These are phyloP conservation scores for Oxytorus armatus DNA, from an alignment of 2,888 invertebrate species.

Conservation along the genomic window DNA sequence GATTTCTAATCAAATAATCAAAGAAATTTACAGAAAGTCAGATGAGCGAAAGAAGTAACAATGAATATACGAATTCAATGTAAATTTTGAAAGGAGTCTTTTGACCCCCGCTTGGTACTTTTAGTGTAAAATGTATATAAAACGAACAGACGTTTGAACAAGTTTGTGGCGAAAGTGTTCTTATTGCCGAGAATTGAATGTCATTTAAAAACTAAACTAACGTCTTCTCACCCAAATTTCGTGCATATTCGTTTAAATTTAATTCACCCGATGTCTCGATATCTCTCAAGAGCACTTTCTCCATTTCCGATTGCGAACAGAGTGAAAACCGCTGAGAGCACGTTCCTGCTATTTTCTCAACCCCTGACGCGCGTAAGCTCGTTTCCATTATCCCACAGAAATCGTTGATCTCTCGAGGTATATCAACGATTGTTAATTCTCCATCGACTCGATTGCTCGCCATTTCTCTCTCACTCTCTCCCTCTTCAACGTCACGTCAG, in stretches of 20 bases:
- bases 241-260: conserved; percentile 8
- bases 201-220: no score
- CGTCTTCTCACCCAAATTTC: not conserved
- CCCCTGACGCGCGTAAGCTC: conserved; percentile 17
- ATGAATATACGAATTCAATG: no score
- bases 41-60: no score
- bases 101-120: no score
- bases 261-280: not conserved
- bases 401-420: conserved; percentile 42
- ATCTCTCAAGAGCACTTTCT: conserved; percentile 14
- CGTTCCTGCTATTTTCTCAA: conserved; percentile 4
- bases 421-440: conserved; percentile 42
- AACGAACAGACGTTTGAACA: no score
- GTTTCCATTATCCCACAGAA: conserved; percentile 24
- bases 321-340: conserved; percentile 8
- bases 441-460: conserved; percentile 14
- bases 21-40: no score
- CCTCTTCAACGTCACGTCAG: conserved; percentile 15
- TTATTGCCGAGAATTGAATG: no score
- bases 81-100: no score
- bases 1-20: no score
- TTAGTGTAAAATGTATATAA: no score
- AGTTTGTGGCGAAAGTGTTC: no score
- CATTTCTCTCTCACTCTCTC: not conserved
- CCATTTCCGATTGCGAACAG: conserved; percentile 18